A percentile compares a stretch with the other conserved stretches of the same genome.
Conservation (phyloP, 2,797 vertebrate genomes). For the Scolopax bukidnonensis region DNA sequence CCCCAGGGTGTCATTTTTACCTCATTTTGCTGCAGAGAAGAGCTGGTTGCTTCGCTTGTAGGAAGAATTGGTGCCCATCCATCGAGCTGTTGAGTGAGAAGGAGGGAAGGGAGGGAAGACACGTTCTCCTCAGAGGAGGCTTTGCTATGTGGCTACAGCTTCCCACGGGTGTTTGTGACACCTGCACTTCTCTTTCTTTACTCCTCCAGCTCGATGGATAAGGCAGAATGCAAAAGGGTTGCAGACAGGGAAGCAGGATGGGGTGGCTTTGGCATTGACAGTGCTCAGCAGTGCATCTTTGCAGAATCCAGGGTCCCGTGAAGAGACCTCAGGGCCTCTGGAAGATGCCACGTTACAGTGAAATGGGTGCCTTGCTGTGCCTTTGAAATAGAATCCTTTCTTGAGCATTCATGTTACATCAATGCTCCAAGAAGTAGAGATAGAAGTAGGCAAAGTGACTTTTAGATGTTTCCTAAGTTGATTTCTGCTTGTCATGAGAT, state of each 20-base stretch:
- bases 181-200: neutral
- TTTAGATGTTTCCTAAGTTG: neutral
- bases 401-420: neutral
- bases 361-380: neutral
- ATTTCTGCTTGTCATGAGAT: neutral
- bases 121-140: neutral
- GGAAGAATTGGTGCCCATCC: no score
- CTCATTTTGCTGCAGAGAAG: neutral
- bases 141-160: neutral
- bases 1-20: neutral
- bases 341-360: neutral
- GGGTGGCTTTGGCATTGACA: neutral
- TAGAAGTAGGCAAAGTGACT: neutral
- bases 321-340: neutral
- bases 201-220: neutral
- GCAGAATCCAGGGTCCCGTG: rapidly evolving
- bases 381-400: neutral
- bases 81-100: neutral
- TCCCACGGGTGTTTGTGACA: neutral
- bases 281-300: neutral
- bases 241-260: neutral
- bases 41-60: neutral
- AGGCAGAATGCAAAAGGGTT: rapidly evolving
- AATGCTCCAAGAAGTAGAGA: neutral
- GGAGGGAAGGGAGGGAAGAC: neutral